Percentiles rank a stretch among this genome's conserved stretches.
These are phyloP conservation scores for Anniella stebbinsi DNA, from an alignment of 2,797 vertebrate species.

Conservation along the genomic window DNA sequence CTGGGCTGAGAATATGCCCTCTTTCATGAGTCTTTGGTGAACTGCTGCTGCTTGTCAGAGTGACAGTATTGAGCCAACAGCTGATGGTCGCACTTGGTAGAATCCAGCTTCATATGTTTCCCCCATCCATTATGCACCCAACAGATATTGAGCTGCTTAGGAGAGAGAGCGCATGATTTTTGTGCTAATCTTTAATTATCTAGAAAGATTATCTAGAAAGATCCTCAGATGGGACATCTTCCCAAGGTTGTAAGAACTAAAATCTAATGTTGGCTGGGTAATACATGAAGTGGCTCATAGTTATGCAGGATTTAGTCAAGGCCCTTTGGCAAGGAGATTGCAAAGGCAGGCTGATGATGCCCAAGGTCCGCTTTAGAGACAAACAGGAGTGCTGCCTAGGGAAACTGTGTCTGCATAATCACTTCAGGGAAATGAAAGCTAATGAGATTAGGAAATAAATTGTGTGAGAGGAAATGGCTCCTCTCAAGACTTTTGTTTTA, in stretches of 20 bases:
- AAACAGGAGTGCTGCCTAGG: background rate
- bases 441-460: background rate
- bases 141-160: background rate
- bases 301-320: background rate
- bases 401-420: background rate
- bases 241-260: background rate
- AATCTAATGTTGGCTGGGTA: background rate
- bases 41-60: background rate
- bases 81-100: no score
- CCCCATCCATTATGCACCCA: background rate
- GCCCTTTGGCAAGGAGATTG: background rate
- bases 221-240: background rate
- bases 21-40: background rate
- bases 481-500: background rate
- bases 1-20: no score
- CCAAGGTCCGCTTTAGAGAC: background rate
- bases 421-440: conserved; percentile 27
- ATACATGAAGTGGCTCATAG: background rate
- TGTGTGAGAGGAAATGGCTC: conserved; percentile 6
- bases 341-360: background rate
- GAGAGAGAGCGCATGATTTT: background rate
- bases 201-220: background rate
- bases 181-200: background rate
- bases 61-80: background rate
- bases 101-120: background rate